phyloP scores from a whole-genome alignment of 2,113 vertebrate species.

The Pelecanoides urinatrix region DNA sequence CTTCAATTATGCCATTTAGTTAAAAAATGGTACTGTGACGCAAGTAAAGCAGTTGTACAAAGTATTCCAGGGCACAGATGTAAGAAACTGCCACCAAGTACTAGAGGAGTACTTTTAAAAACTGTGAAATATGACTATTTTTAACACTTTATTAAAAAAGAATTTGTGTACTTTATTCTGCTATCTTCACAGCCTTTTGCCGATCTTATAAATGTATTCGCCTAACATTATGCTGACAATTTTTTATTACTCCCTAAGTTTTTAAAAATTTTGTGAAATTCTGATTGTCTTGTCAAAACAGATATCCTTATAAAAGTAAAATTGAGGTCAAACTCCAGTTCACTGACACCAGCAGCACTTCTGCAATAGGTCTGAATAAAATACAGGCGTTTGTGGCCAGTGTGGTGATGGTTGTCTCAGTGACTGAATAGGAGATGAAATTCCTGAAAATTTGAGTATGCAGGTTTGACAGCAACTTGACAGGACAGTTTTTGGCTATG shows the following conservation, averaged over 20 bases:
- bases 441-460: background rate
- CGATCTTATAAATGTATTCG: background rate
- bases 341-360: background rate
- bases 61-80: background rate
- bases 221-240: background rate
- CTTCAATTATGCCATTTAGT: background rate
- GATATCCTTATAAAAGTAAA: background rate
- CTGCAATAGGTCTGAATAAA: background rate
- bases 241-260: background rate
- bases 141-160: background rate
- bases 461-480: background rate
- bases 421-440: background rate
- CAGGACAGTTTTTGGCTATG: background rate
- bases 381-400: background rate
- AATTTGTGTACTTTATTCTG: background rate
- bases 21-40: background rate
- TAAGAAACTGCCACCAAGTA: background rate
- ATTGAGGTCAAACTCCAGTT: background rate
- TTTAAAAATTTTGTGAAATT: background rate
- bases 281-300: background rate
- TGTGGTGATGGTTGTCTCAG: background rate
- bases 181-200: background rate
- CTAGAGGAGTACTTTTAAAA: background rate
- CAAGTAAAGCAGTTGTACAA: background rate
- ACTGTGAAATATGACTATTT: background rate